Conservation (phyloP, 2,113 vertebrate genomes). For the Perccottus glenii region DNA sequence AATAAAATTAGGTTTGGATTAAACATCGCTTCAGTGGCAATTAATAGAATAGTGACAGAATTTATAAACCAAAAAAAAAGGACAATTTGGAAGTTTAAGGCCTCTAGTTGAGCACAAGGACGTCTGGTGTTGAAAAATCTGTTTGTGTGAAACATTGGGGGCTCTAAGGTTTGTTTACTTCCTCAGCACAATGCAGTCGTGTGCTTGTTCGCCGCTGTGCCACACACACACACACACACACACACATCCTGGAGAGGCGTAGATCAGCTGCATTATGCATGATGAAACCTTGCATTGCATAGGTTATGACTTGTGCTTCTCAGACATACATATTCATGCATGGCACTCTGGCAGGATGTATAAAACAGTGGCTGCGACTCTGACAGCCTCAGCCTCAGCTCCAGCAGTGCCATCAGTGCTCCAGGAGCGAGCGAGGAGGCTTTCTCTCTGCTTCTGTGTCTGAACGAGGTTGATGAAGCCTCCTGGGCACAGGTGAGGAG, state of each 20-base stretch:
- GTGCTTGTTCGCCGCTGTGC: slow-evolving; percentile 31
- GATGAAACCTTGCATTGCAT: slow-evolving; percentile 80
- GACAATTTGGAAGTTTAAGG: slow-evolving; percentile 20
- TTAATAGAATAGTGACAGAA: background rate
- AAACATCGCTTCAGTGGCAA: no score
- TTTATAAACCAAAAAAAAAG: background rate
- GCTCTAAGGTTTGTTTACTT: slow-evolving; percentile 67
- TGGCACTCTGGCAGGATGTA: slow-evolving; percentile 69
- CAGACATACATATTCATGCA: slow-evolving; percentile 77
- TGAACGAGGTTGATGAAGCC: slow-evolving; percentile 62
- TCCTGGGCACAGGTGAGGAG: slow-evolving; percentile 55
- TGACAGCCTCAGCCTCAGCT: slow-evolving; percentile 62
- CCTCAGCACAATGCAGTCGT: slow-evolving; percentile 59
- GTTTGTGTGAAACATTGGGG: slow-evolving; percentile 41
- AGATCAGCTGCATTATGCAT: slow-evolving; percentile 80
- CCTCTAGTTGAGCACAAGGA: slow-evolving; percentile 27
- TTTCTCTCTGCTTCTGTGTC: slow-evolving; percentile 38
- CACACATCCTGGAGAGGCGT: slow-evolving; percentile 65
- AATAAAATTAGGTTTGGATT: background rate
- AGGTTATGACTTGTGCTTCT: slow-evolving; percentile 77
- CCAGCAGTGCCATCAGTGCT: slow-evolving; percentile 43
- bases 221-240: slow-evolving; percentile 6
- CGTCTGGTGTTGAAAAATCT: slow-evolving; percentile 35
- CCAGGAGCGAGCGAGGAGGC: slow-evolving; percentile 37
- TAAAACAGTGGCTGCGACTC: slow-evolving; percentile 72